phyloP scores from a whole-genome alignment of 2,797 vertebrate genomes.

The Tympanoctomys barrerae region DNA sequence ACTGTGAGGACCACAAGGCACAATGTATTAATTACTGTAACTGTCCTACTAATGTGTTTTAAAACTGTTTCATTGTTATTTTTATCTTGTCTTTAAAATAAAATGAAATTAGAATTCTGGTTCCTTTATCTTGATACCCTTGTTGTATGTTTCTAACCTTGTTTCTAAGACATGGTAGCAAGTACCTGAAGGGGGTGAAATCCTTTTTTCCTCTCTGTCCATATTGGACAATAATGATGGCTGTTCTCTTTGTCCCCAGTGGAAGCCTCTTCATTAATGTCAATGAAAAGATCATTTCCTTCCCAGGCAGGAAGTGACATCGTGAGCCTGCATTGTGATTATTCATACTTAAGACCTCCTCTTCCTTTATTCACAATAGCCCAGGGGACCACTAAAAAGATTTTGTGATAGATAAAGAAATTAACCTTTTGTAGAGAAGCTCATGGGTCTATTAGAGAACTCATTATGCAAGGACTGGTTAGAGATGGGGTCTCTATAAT shows the following conservation, averaged over 20 bases:
- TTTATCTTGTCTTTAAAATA: too few relatives aligned
- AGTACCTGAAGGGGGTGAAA: constrained; percentile 78
- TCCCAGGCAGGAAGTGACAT: constrained; percentile 43
- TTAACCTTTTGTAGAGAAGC: constrained; percentile 72
- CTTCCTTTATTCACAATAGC: constrained; percentile 56
- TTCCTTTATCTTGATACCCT: constrained; percentile 16
- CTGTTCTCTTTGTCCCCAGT: constrained; percentile 60
- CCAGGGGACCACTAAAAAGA: constrained; percentile 55
- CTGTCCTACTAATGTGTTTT: too few relatives aligned
- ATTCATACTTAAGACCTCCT: constrained; percentile 70
- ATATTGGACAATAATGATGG: constrained; percentile 61
- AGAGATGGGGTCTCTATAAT: constrained; percentile 41
- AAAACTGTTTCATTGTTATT: too few relatives aligned
- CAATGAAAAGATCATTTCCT: constrained; percentile 66
- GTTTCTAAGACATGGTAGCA: constrained; percentile 82
- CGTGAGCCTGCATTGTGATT: constrained; percentile 59
- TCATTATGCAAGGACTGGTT: constrained; percentile 50
- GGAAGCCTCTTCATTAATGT: constrained; percentile 69
- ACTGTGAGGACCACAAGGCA: too few relatives aligned
- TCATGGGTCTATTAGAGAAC: constrained; percentile 53
- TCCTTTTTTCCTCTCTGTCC: constrained; percentile 64
- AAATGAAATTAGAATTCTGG: constrained; percentile 78
- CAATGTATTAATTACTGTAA: too few relatives aligned
- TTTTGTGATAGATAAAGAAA: constrained; percentile 75
- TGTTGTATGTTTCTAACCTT: constrained; percentile 64